Percentiles rank a stretch among this genome's conserved stretches.
Evolutionary conservation across 2,888 invertebrate genomes (phyloP).

Genomic region (Ariolimax columbianus): DNA sequence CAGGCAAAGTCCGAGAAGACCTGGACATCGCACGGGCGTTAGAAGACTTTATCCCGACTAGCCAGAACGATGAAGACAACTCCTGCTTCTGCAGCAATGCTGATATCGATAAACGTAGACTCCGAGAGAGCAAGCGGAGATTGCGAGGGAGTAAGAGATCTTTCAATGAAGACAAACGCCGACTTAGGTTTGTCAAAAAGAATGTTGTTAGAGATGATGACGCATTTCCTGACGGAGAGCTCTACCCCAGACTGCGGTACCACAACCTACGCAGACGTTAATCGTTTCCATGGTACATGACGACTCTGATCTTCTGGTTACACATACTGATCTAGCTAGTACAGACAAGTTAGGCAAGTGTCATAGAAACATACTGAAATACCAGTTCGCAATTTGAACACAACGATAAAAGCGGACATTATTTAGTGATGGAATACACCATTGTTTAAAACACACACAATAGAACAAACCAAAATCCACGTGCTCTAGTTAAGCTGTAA

Average conservation of each 20-base stretch:
- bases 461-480: no score
- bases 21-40: neutral
- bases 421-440: no score
- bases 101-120: constrained; percentile 1
- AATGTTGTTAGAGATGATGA: neutral
- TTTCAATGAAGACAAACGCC: neutral
- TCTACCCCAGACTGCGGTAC: neutral
- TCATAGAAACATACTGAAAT: no score
- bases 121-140: constrained; percentile 2
- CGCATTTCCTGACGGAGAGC: neutral
- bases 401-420: no score
- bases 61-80: neutral
- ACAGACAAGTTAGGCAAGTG: no score
- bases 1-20: neutral
- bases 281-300: no score
- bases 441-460: no score
- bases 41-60: neutral
- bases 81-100: neutral
- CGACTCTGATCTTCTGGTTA: no score
- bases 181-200: neutral
- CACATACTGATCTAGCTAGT: no score
- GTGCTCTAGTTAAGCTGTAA: no score
- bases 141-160: neutral
- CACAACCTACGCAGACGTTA: neutral
- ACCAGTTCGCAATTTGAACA: no score